phyloP scores from a whole-genome alignment of 1,140 invertebrate species.

The Platyscapa corneri region DNA sequence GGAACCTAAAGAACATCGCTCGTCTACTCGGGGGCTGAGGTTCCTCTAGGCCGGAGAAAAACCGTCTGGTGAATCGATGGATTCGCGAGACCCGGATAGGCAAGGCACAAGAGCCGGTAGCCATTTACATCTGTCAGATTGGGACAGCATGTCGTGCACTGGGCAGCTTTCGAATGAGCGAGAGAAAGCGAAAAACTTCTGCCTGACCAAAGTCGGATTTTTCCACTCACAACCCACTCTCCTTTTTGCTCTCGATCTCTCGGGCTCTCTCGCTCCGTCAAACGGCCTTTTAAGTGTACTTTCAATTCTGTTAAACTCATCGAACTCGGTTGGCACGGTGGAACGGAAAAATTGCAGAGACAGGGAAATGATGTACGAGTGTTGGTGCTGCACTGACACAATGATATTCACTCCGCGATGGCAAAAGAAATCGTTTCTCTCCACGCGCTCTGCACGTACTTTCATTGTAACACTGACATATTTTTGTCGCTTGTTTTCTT shows the following conservation, averaged over 20 bases:
- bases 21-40: too few relatives aligned
- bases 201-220: neutral
- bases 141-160: neutral
- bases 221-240: neutral
- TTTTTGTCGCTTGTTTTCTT: neutral
- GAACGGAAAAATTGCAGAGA: neutral
- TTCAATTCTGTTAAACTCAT: neutral
- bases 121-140: slow-evolving; percentile 7
- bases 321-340: neutral
- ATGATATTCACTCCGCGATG: neutral
- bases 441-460: neutral
- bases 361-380: too few relatives aligned
- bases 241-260: neutral
- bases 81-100: too few relatives aligned
- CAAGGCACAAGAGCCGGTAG: neutral
- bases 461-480: slow-evolving; percentile 14
- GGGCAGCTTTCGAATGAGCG: neutral
- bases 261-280: neutral
- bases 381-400: neutral
- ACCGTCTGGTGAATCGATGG: neutral
- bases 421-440: neutral
- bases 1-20: too few relatives aligned
- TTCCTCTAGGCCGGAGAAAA: too few relatives aligned
- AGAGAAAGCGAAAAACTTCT: neutral
- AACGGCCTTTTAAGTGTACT: too few relatives aligned